A percentile compares a stretch with the other conserved stretches of the same genome.
Evolutionary conservation across 2,888 invertebrate species (phyloP).

Genomic region (Pemphredon lugubris): DNA sequence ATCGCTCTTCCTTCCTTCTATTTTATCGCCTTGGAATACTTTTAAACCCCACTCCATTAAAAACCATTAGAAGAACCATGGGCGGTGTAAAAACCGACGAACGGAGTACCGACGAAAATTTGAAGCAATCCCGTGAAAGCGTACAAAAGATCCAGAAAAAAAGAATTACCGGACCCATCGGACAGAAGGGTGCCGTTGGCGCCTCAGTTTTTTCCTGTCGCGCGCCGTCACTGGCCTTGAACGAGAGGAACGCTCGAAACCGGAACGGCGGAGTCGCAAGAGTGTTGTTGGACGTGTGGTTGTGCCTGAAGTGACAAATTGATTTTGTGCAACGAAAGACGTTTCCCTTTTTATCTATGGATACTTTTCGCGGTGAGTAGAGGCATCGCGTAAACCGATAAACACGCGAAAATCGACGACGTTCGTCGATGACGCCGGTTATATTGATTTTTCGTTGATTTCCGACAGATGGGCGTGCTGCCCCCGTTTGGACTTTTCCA

Average conservation of each 20-base stretch:
- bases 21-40: too few relatives aligned
- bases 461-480: conserved; percentile 74
- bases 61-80: too few relatives aligned
- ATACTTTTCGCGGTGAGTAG: conserved; percentile 72
- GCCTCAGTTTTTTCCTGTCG: conserved; percentile 40
- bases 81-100: too few relatives aligned
- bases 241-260: conserved; percentile 68
- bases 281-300: conserved; percentile 76
- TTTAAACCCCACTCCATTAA: too few relatives aligned
- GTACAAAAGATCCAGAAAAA: too few relatives aligned
- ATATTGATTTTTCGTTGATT: conserved; percentile 72
- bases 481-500: conserved; percentile 49
- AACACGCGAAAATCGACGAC: conserved; percentile 9
- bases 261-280: conserved; percentile 72
- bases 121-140: too few relatives aligned
- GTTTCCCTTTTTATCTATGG: conserved; percentile 63
- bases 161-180: too few relatives aligned
- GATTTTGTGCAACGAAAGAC: conserved; percentile 61
- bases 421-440: conserved; percentile 51
- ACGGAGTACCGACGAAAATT: too few relatives aligned
- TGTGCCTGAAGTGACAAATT: conserved; percentile 75
- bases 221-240: conserved; percentile 50
- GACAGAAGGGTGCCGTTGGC: conserved; percentile 25
- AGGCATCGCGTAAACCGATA: conserved; percentile 4
- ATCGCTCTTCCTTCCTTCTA: too few relatives aligned